Percentiles rank a stretch among this genome's conserved stretches.
phyloP scores from a whole-genome alignment of 1,140 invertebrate genomes.

The Papilio polytes region DNA sequence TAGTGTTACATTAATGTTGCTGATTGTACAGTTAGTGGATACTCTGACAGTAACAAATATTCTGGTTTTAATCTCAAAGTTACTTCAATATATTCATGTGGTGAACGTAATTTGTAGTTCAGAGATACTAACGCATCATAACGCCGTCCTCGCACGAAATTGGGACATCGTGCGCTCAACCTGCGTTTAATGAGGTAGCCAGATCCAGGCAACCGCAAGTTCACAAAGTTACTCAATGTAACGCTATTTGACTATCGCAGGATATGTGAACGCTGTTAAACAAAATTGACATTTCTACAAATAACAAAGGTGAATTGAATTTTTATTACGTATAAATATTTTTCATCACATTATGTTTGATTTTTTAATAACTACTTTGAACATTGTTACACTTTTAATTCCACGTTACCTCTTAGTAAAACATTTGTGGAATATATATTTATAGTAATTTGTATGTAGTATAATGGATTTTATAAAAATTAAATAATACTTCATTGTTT shows the following conservation, averaged over 20 bases:
- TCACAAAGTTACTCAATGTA: slow-evolving; percentile 54
- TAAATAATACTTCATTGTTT: too few relatives aligned
- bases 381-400: too few relatives aligned
- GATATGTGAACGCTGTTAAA: background rate
- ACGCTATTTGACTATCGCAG: slow-evolving; percentile 53
- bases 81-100: slow-evolving; percentile 10
- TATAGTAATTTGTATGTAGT: too few relatives aligned
- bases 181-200: slow-evolving; percentile 48
- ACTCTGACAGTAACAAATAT: slow-evolving; percentile 1
- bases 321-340: too few relatives aligned
- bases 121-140: background rate
- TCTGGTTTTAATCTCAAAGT: slow-evolving; percentile 11
- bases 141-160: background rate
- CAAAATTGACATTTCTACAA: background rate
- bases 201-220: slow-evolving; percentile 63
- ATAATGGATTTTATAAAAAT: too few relatives aligned
- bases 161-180: slow-evolving; percentile 20
- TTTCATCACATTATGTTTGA: too few relatives aligned
- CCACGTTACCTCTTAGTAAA: too few relatives aligned
- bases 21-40: background rate
- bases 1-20: too few relatives aligned
- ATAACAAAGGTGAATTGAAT: too few relatives aligned
- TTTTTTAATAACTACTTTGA: too few relatives aligned
- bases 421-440: too few relatives aligned
- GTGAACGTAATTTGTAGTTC: slow-evolving; percentile 27